Evolutionary conservation across 2,113 vertebrate species (phyloP).

Genomic region (Ceratotherium simum): DNA sequence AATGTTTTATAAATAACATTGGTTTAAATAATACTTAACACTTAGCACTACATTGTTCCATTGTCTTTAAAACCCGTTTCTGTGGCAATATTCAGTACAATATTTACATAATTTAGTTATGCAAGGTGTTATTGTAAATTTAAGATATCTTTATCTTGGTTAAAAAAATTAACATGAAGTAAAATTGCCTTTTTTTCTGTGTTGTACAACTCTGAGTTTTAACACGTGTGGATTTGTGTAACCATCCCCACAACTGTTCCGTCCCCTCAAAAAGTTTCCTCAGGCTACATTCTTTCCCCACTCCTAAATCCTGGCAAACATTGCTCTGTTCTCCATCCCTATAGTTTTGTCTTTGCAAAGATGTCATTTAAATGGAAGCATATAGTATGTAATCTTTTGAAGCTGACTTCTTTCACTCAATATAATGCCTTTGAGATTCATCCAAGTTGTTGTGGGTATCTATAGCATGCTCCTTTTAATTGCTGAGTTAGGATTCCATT

Average conservation of each 20-base stretch:
- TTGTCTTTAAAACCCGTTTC: constrained; percentile 34
- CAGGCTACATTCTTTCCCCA: not conserved
- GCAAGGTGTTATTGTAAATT: not conserved
- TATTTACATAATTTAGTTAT: not conserved
- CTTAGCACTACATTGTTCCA: not conserved
- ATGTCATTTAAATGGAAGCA: not conserved
- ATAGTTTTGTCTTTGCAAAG: not conserved
- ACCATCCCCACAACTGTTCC: no score
- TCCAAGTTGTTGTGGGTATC: not conserved
- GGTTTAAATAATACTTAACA: constrained; percentile 27
- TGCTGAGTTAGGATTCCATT: not conserved
- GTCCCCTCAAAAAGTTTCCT: not conserved
- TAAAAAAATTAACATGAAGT: not conserved
- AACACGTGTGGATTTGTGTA: not conserved
- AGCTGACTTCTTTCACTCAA: not conserved
- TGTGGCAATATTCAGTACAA: not conserved
- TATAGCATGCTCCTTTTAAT: not conserved
- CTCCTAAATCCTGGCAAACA: not conserved
- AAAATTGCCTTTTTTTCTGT: not conserved
- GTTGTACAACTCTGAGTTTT: not conserved
- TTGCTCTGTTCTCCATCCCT: not conserved
- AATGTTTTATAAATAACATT: constrained; percentile 26
- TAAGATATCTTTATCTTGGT: not conserved
- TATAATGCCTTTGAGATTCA: not conserved
- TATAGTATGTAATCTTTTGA: not conserved